Conservation (phyloP, 2,888 invertebrate genomes). For the Epistrophe eligans region DNA sequence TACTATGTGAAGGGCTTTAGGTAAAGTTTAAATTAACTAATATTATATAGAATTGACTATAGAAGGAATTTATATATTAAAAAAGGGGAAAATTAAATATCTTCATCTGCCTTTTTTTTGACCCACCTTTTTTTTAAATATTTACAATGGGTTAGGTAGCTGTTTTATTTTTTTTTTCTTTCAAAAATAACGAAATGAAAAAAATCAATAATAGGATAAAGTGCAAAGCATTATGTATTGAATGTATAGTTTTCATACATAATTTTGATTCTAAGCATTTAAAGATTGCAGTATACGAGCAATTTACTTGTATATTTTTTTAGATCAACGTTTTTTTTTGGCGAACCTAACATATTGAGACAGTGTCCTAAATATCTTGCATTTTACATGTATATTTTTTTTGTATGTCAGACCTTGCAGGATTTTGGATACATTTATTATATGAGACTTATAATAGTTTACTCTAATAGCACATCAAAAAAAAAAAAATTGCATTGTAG, state of each 20-base stretch:
- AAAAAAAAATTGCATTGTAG: neutral
- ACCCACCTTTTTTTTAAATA: conserved; percentile 14
- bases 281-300: conserved; percentile 20
- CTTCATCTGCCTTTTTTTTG: neutral
- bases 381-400: conserved; percentile 36
- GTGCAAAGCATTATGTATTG: conserved; percentile 37
- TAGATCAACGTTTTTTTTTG: conserved; percentile 59
- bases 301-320: conserved; percentile 33
- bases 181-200: neutral
- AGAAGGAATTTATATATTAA: conserved; percentile 22
- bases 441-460: neutral
- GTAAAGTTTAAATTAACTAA: conserved; percentile 21
- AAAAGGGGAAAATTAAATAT: neutral
- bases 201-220: neutral
- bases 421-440: conserved; percentile 4
- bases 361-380: conserved; percentile 75
- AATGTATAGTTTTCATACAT: neutral
- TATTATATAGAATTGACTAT: conserved; percentile 11
- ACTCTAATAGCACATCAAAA: conserved; percentile 61
- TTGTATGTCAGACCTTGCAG: conserved; percentile 15
- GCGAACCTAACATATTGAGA: conserved; percentile 74
- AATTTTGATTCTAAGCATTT: conserved; percentile 5
- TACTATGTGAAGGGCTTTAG: conserved; percentile 26
- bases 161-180: neutral
- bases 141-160: conserved; percentile 14